A percentile compares a stretch with the other conserved stretches of the same genome.
phyloP scores from a whole-genome alignment of 2,113 vertebrate genomes.

The Leucoraja erinaceus region DNA sequence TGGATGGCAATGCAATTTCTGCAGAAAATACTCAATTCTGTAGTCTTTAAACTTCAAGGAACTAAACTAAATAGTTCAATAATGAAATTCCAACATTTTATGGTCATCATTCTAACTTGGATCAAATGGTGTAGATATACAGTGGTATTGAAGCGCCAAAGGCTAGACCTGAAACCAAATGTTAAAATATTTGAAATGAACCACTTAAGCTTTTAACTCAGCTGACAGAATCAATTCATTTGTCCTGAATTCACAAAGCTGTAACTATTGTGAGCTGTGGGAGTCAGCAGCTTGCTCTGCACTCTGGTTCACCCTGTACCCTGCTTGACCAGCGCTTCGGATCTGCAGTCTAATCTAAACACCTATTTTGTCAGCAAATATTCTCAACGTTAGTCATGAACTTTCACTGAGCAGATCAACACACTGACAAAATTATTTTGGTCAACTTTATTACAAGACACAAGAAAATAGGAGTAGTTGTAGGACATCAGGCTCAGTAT shows the following conservation, averaged over 20 bases:
- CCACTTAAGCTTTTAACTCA: constrained; percentile 29
- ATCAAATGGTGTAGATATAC: not conserved
- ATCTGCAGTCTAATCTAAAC: constrained; percentile 39
- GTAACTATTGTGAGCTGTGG: not conserved
- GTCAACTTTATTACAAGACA: not conserved
- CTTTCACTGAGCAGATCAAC: not conserved
- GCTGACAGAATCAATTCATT: constrained; percentile 33
- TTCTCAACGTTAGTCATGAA: constrained; percentile 29
- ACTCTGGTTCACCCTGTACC: constrained; percentile 36
- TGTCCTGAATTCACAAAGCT: constrained; percentile 34
- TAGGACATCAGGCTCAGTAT: too few species aligned
- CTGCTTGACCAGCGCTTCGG: constrained; percentile 38
- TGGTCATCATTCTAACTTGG: not conserved
- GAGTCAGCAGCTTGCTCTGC: not conserved
- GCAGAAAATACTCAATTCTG: not conserved
- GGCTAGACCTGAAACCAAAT: not conserved
- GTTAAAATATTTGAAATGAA: constrained; percentile 25
- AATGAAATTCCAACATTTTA: not conserved
- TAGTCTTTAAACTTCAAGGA: not conserved
- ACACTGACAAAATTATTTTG: constrained; percentile 7
- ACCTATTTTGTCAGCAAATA: constrained; percentile 39
- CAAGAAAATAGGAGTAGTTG: not conserved
- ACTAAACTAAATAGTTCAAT: not conserved
- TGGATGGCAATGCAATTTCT: not conserved
- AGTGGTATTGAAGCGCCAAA: not conserved